Evolutionary conservation across 2,888 invertebrate genomes (phyloP).

Genomic region (Gortyna flavago): DNA sequence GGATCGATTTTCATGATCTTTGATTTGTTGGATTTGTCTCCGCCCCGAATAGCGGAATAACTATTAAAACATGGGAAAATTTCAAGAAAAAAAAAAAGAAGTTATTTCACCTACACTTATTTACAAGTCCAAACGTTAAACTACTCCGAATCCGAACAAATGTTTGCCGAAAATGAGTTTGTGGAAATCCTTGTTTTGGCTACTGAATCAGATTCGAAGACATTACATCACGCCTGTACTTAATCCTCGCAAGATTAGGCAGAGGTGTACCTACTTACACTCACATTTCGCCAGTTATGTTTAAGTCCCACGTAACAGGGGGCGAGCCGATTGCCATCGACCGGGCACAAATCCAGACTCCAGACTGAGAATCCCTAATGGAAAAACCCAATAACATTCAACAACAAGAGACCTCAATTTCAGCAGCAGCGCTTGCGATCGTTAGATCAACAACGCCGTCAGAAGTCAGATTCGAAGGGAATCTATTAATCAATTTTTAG

Average conservation of each 20-base stretch:
- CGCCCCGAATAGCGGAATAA: too few species aligned
- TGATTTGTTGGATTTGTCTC: too few species aligned
- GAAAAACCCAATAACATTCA: not conserved
- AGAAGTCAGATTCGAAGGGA: not conserved
- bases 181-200: slow-evolving; percentile 17
- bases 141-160: not conserved
- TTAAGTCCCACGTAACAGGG: not conserved
- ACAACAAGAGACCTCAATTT: too few species aligned
- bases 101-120: not conserved
- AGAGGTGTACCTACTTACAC: not conserved
- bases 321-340: not conserved
- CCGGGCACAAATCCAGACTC: too few species aligned
- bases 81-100: too few species aligned
- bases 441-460: not conserved
- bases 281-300: too few species aligned
- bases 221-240: not conserved
- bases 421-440: not conserved
- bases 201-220: not conserved
- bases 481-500: slow-evolving; percentile 3
- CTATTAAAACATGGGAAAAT: too few species aligned
- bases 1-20: too few species aligned
- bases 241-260: not conserved
- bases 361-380: too few species aligned
- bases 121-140: slow-evolving; percentile 9
- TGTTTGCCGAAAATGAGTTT: not conserved